Conservation (phyloP, 2,797 vertebrate species). For the Acomys russatus region DNA sequence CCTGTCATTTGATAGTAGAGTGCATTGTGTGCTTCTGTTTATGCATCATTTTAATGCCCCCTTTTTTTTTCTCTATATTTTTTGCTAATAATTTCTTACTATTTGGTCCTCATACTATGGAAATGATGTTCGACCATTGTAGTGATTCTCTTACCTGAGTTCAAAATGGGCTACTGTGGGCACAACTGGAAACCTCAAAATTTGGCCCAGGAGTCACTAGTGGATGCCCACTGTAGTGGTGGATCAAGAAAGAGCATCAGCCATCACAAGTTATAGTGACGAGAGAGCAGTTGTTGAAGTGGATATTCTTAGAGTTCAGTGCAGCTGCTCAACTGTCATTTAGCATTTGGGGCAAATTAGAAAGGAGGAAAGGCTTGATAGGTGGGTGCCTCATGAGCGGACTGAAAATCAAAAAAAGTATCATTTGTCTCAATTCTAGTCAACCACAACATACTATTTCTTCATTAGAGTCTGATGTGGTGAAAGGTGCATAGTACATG, state of each 20-base stretch:
- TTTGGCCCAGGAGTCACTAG: not conserved
- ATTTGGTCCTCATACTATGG: not conserved
- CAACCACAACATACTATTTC: not conserved
- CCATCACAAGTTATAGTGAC: not conserved
- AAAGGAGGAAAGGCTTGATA: not conserved
- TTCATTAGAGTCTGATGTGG: not conserved
- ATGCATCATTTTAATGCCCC: not conserved
- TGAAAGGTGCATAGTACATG: not conserved
- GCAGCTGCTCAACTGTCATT: not conserved
- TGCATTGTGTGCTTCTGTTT: not conserved
- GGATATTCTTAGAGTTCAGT: not conserved
- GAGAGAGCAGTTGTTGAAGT: not conserved
- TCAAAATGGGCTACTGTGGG: not conserved
- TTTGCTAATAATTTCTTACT: not conserved
- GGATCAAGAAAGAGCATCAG: not conserved
- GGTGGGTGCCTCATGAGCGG: not conserved
- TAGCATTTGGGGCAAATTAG: not conserved
- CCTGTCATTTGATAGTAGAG: not conserved
- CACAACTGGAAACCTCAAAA: not conserved
- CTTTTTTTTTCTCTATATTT: not conserved
- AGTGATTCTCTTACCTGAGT: not conserved
- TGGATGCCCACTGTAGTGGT: not conserved
- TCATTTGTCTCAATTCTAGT: not conserved
- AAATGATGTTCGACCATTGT: not conserved
- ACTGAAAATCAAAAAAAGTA: not conserved